Base-by-base conservation (phyloP, 1,140 invertebrate species). In the Camponotus pennsylvanicus region DNA sequence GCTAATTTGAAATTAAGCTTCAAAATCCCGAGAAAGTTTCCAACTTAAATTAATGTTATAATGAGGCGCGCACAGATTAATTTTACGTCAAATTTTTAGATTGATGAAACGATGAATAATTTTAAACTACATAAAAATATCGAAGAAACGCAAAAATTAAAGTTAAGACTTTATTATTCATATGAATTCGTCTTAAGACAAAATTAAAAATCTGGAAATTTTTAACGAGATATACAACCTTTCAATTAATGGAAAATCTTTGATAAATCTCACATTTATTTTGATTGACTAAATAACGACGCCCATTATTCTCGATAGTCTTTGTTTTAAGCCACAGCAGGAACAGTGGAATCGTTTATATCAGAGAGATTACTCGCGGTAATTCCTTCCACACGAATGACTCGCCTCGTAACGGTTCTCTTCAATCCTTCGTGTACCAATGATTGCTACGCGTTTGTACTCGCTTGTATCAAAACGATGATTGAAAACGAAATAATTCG, bases 281-380 rank as follows among this genome's bases (percentile, higher is more conserved):
- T 37, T 5, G 27, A 3, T 11, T 13, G 27, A 63, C 75, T n/a
- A 64, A 32, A 66, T 7, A 66, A 4, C 13, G 13, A 37, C 27
- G 3, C 11, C 15, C 1, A 21, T 78, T 78, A 52, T 52, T 52
- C 59, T 64, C 27, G 61, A n/a, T 42, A 27, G 42, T 13, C 32
- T 67, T 79, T 79, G 61, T 79, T 66, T 66, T 34, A 18, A 49
- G 42, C 18, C 11, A 67, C 18, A 18, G 3, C 76, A 42, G 32
- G 45, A 66, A 66, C 9, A 52, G 32, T 18, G 61, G 32, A 49
- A 67, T 18, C 42, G 52, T 79, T 79, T 67, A 37, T n/a, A 67
- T 27, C 32, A 27, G 34, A 52, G 42, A 79, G n/a, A 79, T 66
- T 79, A 79, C 76, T 79, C 32, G 76, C 42, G 18, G 61, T 32